Conservation (phyloP, 1,140 invertebrate species). For the Danaus melanippus region DNA sequence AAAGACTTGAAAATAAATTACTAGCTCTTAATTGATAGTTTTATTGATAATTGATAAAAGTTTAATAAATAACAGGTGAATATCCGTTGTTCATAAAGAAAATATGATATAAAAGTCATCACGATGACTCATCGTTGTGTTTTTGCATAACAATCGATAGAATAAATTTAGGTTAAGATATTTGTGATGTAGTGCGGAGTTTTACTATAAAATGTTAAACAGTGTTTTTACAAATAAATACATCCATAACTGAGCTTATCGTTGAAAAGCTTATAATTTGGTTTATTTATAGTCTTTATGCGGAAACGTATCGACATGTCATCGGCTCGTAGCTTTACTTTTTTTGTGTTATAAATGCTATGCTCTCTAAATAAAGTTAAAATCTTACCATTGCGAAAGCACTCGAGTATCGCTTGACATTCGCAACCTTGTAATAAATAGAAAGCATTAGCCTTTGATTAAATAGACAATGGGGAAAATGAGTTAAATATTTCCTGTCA, state of each 20-base stretch:
- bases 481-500: conserved; percentile 39
- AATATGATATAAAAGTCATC: conserved; percentile 32
- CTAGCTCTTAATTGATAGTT: conserved; percentile 42
- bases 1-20: conserved; percentile 53
- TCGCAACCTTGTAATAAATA: conserved; percentile 61
- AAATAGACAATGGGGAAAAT: conserved; percentile 53
- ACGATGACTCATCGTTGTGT: conserved; percentile 55
- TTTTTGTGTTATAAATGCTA: conserved; percentile 58
- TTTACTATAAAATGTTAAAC: conserved; percentile 34
- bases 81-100: conserved; percentile 27
- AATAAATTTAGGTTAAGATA: conserved; percentile 70
- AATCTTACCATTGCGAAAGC: conserved; percentile 61
- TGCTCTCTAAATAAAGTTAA: conserved; percentile 51
- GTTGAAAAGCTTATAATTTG: conserved; percentile 41
- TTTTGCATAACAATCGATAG: conserved; percentile 71
- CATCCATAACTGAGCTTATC: conserved; percentile 16
- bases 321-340: conserved; percentile 48
- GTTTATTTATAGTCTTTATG: conserved; percentile 62
- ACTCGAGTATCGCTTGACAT: conserved; percentile 54
- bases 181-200: conserved; percentile 50
- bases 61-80: conserved; percentile 49
- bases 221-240: conserved; percentile 32
- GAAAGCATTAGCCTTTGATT: conserved; percentile 56
- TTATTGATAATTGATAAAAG: conserved; percentile 35
- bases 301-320: conserved; percentile 63